Conservation (phyloP, 2,113 vertebrate species). For the Rousettus leschenaultii region DNA sequence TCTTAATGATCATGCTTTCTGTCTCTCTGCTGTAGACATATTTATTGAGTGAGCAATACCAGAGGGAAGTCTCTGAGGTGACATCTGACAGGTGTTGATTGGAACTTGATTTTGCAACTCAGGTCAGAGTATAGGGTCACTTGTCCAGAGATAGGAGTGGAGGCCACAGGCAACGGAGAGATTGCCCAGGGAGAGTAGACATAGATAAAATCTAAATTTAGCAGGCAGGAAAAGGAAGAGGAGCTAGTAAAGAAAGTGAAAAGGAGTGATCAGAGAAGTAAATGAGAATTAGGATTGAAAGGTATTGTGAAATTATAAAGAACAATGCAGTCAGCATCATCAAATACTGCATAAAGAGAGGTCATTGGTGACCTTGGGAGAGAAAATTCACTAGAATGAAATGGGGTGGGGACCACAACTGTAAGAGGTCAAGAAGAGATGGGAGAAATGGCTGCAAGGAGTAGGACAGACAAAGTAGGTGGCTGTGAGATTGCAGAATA, state of each 20-base stretch:
- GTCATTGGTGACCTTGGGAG: neutral
- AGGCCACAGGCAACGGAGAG: neutral
- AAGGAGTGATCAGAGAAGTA: neutral
- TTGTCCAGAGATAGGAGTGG: neutral
- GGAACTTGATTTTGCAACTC: neutral
- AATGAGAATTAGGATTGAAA: neutral
- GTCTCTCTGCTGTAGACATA: neutral
- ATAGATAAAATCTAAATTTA: neutral
- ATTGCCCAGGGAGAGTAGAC: neutral
- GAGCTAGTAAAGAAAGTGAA: neutral
- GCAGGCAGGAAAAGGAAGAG: neutral
- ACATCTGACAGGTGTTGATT: neutral
- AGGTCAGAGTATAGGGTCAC: neutral
- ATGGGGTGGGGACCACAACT: neutral
- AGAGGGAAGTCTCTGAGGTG: neutral
- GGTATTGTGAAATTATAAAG: neutral
- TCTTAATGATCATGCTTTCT: neutral
- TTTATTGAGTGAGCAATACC: neutral
- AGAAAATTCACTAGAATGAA: rapidly evolving
- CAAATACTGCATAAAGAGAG: neutral
- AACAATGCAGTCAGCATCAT: neutral
- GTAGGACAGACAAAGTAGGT: neutral
- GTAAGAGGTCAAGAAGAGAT: neutral
- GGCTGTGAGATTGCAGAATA: neutral
- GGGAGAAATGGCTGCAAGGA: neutral